These are phyloP conservation scores for Athrips mouffetella DNA, from an alignment of 2,888 invertebrate species.

Conservation along the genomic window DNA sequence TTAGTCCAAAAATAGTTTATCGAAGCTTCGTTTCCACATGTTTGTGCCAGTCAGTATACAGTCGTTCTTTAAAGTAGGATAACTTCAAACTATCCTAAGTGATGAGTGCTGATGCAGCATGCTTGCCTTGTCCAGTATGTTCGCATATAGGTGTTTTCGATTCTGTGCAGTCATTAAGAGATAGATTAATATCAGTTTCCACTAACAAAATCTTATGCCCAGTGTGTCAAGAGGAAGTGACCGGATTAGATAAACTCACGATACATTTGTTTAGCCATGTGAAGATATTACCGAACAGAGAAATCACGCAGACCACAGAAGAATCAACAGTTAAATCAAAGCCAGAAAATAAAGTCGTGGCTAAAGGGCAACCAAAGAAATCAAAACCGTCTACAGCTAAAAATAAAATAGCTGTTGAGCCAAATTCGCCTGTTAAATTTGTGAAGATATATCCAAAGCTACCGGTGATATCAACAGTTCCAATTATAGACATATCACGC, in stretches of 20 bases:
- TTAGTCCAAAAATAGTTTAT: slow-evolving; percentile 64
- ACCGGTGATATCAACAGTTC: slow-evolving; percentile 58
- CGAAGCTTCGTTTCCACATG: slow-evolving; percentile 54
- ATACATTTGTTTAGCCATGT: slow-evolving; percentile 89
- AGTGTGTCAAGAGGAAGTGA: slow-evolving; percentile 85
- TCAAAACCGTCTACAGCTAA: slow-evolving; percentile 48
- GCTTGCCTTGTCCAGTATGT: slow-evolving; percentile 87
- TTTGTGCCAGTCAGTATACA: slow-evolving; percentile 23
- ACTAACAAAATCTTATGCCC: slow-evolving; percentile 87
- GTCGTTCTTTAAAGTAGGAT: slow-evolving; percentile 1
- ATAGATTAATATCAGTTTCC: slow-evolving; percentile 85
- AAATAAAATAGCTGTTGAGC: slow-evolving; percentile 53
- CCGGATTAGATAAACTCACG: slow-evolving; percentile 89
- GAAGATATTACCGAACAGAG: slow-evolving; percentile 47
- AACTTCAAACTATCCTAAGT: slow-evolving; percentile 4
- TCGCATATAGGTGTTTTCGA: slow-evolving; percentile 83
- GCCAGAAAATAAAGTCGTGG: slow-evolving; percentile 35
- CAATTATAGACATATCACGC: slow-evolving; percentile 52
- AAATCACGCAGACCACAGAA: slow-evolving; percentile 30
- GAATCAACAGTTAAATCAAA: slow-evolving; percentile 32
- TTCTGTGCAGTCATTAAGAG: slow-evolving; percentile 83
- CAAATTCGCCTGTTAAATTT: slow-evolving; percentile 57
- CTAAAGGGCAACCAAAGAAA: slow-evolving; percentile 46
- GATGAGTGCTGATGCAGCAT: slow-evolving; percentile 74
- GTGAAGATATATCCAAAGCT: slow-evolving; percentile 71